These are phyloP conservation scores for Pararge aegeria DNA, from an alignment of 1,140 invertebrate species.

Conservation along the genomic window DNA sequence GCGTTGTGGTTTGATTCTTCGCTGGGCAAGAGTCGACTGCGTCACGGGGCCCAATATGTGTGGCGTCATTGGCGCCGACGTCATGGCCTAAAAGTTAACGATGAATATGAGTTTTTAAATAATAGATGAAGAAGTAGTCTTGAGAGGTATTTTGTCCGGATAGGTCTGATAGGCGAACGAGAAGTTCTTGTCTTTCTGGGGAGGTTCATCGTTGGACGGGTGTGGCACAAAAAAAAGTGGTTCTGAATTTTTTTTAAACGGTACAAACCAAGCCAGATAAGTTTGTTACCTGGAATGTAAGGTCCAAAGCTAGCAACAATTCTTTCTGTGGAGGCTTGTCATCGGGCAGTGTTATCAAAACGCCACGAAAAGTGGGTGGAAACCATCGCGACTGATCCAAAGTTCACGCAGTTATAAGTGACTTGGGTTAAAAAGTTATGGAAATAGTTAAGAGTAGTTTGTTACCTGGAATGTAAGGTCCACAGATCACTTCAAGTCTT, in stretches of 20 bases:
- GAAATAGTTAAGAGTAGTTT: no score
- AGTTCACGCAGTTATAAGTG: not conserved
- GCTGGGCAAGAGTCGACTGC: constrained; percentile 72
- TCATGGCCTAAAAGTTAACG: constrained; percentile 61
- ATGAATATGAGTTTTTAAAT: no score
- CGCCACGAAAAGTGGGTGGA: no score
- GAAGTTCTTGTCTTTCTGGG: no score
- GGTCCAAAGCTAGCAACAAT: constrained; percentile 48
- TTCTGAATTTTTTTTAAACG: no score
- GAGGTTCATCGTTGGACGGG: no score
- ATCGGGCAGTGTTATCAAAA: not conserved
- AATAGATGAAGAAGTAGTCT: no score
- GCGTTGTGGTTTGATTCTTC: constrained; percentile 71
- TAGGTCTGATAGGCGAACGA: no score
- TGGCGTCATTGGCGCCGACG: constrained; percentile 66
- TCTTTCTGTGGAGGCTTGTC: no score
- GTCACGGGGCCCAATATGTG: constrained; percentile 73
- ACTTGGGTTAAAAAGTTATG: no score
- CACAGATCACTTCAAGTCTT: constrained; percentile 37
- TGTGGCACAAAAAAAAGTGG: no score
- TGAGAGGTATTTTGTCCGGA: no score
- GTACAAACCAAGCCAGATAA: not conserved
- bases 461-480: constrained; percentile 49
- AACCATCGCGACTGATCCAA: not conserved
- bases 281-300: constrained; percentile 38